phyloP scores from a whole-genome alignment of 2,113 vertebrate genomes.

The Empidonax traillii region DNA sequence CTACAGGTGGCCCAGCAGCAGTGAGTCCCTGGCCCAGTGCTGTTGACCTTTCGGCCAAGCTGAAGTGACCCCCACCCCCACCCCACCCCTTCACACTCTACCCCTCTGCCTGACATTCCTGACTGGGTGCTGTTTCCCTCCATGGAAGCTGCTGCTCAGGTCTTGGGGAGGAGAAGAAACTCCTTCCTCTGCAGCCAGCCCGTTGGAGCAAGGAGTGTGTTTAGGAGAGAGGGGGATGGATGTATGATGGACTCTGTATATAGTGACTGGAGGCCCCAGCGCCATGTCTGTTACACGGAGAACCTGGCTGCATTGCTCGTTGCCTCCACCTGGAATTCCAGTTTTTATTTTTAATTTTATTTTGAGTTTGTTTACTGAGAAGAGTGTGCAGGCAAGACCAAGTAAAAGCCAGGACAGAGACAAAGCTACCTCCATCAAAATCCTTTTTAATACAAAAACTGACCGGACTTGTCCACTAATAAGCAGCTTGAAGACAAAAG shows the following conservation, averaged over 20 bases:
- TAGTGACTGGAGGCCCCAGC: slow-evolving; percentile 73
- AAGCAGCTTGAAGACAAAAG: slow-evolving; percentile 50
- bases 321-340: slow-evolving; percentile 72
- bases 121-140: slow-evolving; percentile 60
- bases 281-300: slow-evolving; percentile 76
- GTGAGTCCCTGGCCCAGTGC: slow-evolving; percentile 60
- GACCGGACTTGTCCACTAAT: slow-evolving; percentile 78
- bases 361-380: slow-evolving; percentile 77
- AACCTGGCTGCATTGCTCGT: slow-evolving; percentile 69
- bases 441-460: slow-evolving; percentile 86
- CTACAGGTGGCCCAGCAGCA: slow-evolving; percentile 81
- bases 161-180: slow-evolving; percentile 29
- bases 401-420: slow-evolving; percentile 78
- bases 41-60: slow-evolving; percentile 54
- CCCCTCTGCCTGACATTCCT: slow-evolving; percentile 71
- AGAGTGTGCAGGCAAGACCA: slow-evolving; percentile 69
- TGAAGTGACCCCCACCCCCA: slow-evolving; percentile 59
- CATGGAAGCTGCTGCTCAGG: slow-evolving; percentile 65
- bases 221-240: slow-evolving; percentile 55
- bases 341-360: slow-evolving; percentile 75
- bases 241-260: slow-evolving; percentile 64
- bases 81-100: slow-evolving; percentile 44
- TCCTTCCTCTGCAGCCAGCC: slow-evolving; percentile 61
- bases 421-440: slow-evolving; percentile 86
- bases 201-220: slow-evolving; percentile 71